Percentiles rank a stretch among this genome's conserved stretches.
phyloP scores from a whole-genome alignment of 2,888 invertebrate species.

The Esperia sulphurella region DNA sequence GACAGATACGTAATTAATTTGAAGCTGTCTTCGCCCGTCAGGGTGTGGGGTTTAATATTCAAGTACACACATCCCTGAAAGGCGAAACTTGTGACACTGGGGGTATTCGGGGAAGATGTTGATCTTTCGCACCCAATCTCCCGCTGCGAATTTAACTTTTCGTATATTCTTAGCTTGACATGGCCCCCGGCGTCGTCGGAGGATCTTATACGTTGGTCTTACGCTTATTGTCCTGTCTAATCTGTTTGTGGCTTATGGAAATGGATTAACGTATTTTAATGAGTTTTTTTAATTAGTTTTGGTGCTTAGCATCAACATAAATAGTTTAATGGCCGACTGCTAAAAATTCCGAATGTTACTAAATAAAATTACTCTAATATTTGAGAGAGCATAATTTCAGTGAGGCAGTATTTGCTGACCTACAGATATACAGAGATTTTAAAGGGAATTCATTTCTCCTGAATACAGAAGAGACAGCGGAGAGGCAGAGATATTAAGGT shows the following conservation, averaged over 20 bases:
- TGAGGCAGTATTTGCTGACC: too few species aligned
- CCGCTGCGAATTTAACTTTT: conserved; percentile 30
- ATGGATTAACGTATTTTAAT: background rate
- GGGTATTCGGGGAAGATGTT: conserved; percentile 19
- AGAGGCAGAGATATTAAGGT: too few species aligned
- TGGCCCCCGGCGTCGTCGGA: conserved; percentile 1
- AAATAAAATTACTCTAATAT: too few species aligned
- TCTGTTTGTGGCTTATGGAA: conserved; percentile 1
- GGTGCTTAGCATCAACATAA: too few species aligned
- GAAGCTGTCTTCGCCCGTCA: conserved; percentile 6
- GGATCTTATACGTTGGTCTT: background rate
- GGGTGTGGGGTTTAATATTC: conserved; percentile 8
- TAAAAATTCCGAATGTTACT: too few species aligned
- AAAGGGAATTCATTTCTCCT: too few species aligned
- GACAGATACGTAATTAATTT: conserved; percentile 3
- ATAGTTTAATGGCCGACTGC: too few species aligned
- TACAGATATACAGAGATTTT: too few species aligned
- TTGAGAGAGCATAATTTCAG: too few species aligned
- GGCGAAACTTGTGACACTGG: conserved; percentile 3
- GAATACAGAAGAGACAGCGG: too few species aligned
- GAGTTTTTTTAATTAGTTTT: too few species aligned
- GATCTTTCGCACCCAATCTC: conserved; percentile 31
- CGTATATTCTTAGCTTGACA: conserved; percentile 4
- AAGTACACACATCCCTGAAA: background rate
- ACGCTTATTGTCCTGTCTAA: conserved; percentile 3